phyloP scores from a whole-genome alignment of 2,113 vertebrate genomes.

The Carassius auratus region DNA sequence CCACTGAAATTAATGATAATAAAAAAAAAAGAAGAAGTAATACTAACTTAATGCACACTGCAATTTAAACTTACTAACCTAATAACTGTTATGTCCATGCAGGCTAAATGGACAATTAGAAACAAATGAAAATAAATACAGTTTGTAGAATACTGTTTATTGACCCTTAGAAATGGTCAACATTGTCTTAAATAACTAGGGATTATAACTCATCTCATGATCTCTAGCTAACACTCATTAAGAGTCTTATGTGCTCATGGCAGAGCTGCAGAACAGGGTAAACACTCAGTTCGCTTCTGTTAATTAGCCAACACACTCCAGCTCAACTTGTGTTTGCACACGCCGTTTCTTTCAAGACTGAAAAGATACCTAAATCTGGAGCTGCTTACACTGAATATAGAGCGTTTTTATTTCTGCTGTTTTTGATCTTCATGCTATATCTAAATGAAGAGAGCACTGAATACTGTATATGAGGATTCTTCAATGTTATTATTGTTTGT shows the following conservation, averaged over 20 bases:
- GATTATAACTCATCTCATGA: constrained; percentile 20
- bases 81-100: no score
- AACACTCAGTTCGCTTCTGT: not conserved
- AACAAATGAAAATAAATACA: not conserved
- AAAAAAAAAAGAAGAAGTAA: no score
- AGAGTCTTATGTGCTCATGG: not conserved
- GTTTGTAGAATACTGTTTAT: not conserved
- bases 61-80: no score
- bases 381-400: not conserved
- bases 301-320: constrained; percentile 25
- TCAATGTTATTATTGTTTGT: not conserved
- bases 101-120: not conserved
- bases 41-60: no score
- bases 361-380: not conserved
- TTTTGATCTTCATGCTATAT: not conserved
- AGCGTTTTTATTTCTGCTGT: not conserved
- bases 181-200: not conserved
- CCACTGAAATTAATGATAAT: not conserved
- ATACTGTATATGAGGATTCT: not conserved
- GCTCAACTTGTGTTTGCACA: constrained; percentile 1
- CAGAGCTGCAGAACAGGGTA: constrained; percentile 18
- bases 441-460: not conserved
- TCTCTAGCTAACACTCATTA: not conserved
- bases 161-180: not conserved
- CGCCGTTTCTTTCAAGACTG: not conserved